Conservation (phyloP, 92 coral and sea anemone genomes). For the Epizoanthus illoricatus region DNA sequence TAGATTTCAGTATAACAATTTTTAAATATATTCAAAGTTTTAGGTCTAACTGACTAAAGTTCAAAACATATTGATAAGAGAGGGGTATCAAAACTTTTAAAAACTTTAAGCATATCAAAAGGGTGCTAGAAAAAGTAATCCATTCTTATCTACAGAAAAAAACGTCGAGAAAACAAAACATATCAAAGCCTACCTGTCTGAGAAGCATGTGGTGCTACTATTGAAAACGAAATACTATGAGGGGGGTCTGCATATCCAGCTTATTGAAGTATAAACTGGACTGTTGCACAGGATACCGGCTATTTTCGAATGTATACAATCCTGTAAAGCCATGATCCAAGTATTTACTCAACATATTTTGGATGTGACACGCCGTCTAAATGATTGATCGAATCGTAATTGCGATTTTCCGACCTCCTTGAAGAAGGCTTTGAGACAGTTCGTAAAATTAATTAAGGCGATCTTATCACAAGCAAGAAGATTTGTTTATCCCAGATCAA, state of each 20-base stretch:
- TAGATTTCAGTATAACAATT: no score
- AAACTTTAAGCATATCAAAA: no score
- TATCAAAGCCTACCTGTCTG: neutral
- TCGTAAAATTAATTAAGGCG: slow-evolving; percentile 63
- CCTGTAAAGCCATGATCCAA: slow-evolving; percentile 52
- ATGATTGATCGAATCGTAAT: slow-evolving; percentile 82
- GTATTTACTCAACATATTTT: slow-evolving; percentile 72
- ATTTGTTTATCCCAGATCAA: slow-evolving; percentile 41
- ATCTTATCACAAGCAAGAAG: slow-evolving; percentile 39
- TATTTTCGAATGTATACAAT: slow-evolving; percentile 65
- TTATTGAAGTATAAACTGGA: slow-evolving; percentile 8
- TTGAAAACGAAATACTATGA: slow-evolving; percentile 13
- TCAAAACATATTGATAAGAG: no score
- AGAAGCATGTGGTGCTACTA: slow-evolving; percentile 20
- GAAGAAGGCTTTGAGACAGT: slow-evolving; percentile 56
- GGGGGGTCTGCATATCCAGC: slow-evolving; percentile 26
- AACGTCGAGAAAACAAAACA: neutral
- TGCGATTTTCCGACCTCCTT: slow-evolving; percentile 80
- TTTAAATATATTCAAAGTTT: no score
- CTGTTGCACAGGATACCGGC: slow-evolving; percentile 38
- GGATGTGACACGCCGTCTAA: slow-evolving; percentile 57
- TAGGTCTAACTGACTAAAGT: no score
- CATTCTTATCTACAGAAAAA: slow-evolving; percentile 19
- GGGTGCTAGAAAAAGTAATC: neutral
- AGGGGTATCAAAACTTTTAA: no score